Evolutionary conservation across 2,797 vertebrate species (phyloP), one percentile per base, ranked within the genome.

Genomic region (Halcyon chelicuti): DNA sequence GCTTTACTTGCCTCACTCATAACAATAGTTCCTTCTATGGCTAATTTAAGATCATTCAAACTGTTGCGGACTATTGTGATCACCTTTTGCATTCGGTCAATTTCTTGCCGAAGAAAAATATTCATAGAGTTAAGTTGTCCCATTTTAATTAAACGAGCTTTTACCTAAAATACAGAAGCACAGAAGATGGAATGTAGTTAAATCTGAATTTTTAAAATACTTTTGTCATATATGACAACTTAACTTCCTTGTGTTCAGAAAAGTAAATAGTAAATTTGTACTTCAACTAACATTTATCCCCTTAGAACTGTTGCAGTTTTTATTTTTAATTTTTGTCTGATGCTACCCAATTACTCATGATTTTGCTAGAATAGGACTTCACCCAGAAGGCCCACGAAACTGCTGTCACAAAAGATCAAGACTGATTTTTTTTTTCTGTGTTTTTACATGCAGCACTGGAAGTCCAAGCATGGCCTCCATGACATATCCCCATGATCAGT

Each of bases 31-130:
- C 99, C 98, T 66, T 99, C 99, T 33, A 99, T 99, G 65, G 98
- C 98, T 91, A 99, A 44, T 82, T 98, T 98, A 68, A 99, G 98
- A 60, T 99, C 98, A 74, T 58, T 97, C 94, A 99, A 82, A 93
- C 98, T 99, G 25, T 2, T 95, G 49, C 98, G 98, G 74, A 99
- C 95, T 67, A 98, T 72, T 14, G 97, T 82, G 71, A 99, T 98
- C 84, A 98, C 98, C 77, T 73, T 99, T 88, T 99, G 99, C 98
- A 99, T 99, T 82, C 98, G 97, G 92, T 99, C 99, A 67, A 99
- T 98, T 96, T 99, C 98, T 97, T 99, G 98, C 28, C 98, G 97
- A 61, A 99, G 98, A 93, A 99, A 99, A 97, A 99, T 99, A 92
- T 98, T 99, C 98, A 99, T 98, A 21, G 99, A 98, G 76, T 98